Evolutionary conservation across 2,888 invertebrate genomes (phyloP), one percentile per base, ranked within the genome.

Genomic region (Phlogophora meticulosa): DNA sequence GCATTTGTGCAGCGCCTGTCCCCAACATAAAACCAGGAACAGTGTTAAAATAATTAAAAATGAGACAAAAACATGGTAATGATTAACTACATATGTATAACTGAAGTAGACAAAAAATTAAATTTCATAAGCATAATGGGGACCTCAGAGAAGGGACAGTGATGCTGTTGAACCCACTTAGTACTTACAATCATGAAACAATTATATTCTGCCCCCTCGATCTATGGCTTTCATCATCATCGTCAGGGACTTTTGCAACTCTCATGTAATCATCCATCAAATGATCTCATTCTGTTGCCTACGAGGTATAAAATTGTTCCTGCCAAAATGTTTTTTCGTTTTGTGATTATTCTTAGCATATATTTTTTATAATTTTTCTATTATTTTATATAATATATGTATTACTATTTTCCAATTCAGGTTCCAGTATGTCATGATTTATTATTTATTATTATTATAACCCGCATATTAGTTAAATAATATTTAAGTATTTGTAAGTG

Each of bases 141-240:
- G 15, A 67, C 48, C 15, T 67, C 55, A 0, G 69, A 56, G 28
- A 68, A 67, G 15, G 42, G 55, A 22, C 66, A 42, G 15, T 67
- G 55, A 22, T 67, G 36, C 36, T 49, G 13, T 9, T 67, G 48
- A 48, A 67, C 48, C 68, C 66, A 67, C 7, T 67, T 40, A 28
- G 48, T n/a, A 67, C 56, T 67, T 48, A 68, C 48, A 28, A 55
- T 55, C 66, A 67, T 67, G n/a, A 67, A 42, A 42, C 66, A 67
- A n/a, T 67, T 67, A 34, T 49, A 36, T 15, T 68, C 69, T 20
- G 56, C 69, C 1, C 42, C 40, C 11, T 67, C 42, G 7, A 49
- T 20, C 22, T 22, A 22, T 7, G 49, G 28, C 17, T 60, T 60
- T 32, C n/a, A n/a, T 17, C 24, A 34, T 62, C 62, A 43, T 36